Base-by-base conservation (phyloP, 1,140 invertebrate species). In the Pomphorhynchus laevis region DNA sequence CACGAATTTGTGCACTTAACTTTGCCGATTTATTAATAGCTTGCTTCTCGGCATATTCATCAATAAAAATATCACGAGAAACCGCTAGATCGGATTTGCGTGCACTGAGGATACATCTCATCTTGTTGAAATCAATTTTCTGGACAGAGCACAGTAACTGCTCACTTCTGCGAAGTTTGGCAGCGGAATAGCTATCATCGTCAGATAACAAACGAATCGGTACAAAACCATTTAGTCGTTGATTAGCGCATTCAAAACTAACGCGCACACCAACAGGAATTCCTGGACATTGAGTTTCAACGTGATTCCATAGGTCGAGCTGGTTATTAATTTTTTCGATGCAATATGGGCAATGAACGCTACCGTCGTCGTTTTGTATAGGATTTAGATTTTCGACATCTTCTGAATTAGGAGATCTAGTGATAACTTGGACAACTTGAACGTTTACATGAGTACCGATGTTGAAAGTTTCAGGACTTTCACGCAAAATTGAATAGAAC, bases 271-370 rank as follows among this genome's bases (percentile, higher is more conserved):
- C 89, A 0, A 72, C 72, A 1, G 82, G 74, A 56, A 80, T 73
- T 0, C 89, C 89, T 0, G 74, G 79, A 62, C 86, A 98, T 17
- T 71, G 69, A 23, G 75, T 71, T 57, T 91, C 82, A 61, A 91
- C 91, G 58, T 93, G 82, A 61, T 79, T 80, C 82, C 82, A 91
- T 4, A 91, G 66, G 62, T 65, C 31, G 8, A 48, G 39, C 45
- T 14, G 29, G 20, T 35, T 20, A 20, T 31, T 44, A 33, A 24
- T 33, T 32, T 39, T 11, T 39, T 22, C 40, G 43, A 27, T 73
- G 58, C 86, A 98, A 53, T 89, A 89, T 0, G 80, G 80, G 62
- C 86, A 95, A 51, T 80, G 79, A 80, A 95, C 5, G 82, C 59
- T 4, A 74, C 73, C 23, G 74, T 79, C 76, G 41, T 82, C 75